Percentiles rank a stretch among this genome's conserved stretches.
phyloP scores from a whole-genome alignment of 2,888 invertebrate species.

The Maniola hyperantus region DNA sequence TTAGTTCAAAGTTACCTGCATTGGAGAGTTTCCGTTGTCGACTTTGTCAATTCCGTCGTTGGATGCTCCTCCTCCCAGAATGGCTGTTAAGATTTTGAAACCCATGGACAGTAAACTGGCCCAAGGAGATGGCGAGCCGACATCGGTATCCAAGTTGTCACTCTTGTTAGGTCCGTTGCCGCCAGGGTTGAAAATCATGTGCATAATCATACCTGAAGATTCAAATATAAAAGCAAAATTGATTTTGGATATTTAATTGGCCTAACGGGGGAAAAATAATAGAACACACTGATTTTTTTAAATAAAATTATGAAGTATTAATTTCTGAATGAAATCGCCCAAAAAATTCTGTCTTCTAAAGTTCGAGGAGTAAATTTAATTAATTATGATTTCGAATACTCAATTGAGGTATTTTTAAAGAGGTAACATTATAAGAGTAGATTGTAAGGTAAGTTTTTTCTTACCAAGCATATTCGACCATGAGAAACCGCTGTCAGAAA shows the following conservation, averaged over 20 bases:
- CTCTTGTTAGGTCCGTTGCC: conserved; percentile 90
- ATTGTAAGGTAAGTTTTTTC: conserved; percentile 39
- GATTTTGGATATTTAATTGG: background rate
- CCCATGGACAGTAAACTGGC: conserved; percentile 93
- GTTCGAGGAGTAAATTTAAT: background rate
- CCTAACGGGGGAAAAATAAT: background rate
- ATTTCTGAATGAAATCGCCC: background rate
- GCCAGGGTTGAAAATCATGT: conserved; percentile 90
- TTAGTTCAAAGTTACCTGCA: conserved; percentile 85
- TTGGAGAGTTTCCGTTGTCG: conserved; percentile 92
- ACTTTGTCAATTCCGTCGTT: conserved; percentile 95
- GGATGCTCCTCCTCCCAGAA: conserved; percentile 89
- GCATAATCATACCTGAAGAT: conserved; percentile 88
- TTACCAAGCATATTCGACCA: conserved; percentile 93
- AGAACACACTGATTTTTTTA: background rate
- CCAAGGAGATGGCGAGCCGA: conserved; percentile 91
- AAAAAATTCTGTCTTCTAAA: background rate
- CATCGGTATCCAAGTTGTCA: conserved; percentile 87
- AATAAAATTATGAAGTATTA: background rate
- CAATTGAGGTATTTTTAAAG: background rate
- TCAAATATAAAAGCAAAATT: conserved; percentile 3
- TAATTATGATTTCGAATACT: background rate
- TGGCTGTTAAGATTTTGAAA: conserved; percentile 91
- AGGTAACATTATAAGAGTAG: no score
- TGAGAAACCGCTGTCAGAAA: conserved; percentile 90